phyloP scores from a whole-genome alignment of 2,797 vertebrate genomes.

The Squalus acanthias region DNA sequence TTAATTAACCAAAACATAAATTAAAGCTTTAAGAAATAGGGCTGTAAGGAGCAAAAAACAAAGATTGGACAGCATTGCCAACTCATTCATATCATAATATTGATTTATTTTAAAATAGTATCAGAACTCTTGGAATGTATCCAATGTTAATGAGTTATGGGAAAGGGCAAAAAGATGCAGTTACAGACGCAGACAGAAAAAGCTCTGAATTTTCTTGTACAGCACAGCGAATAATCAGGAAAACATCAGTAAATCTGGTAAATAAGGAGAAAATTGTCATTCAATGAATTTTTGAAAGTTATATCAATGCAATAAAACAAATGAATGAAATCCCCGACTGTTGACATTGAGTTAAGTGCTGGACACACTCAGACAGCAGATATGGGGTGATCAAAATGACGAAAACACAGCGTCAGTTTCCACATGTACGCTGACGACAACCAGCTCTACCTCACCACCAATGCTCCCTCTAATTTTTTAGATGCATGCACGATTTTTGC shows the following conservation, averaged over 20 bases:
- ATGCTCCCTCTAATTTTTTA: too few species aligned
- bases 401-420: not conserved
- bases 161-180: slow-evolving; percentile 43
- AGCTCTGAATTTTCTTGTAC: not conserved
- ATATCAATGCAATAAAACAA: not conserved
- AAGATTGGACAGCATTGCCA: not conserved
- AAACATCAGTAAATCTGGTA: not conserved
- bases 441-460: not conserved
- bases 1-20: slow-evolving; percentile 14
- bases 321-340: not conserved
- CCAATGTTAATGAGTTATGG: slow-evolving; percentile 42
- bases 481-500: too few species aligned
- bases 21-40: not conserved
- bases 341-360: not conserved
- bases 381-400: not conserved
- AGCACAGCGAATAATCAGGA: not conserved
- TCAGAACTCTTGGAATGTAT: slow-evolving; percentile 41
- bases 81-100: not conserved
- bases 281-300: not conserved
- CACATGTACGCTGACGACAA: not conserved
- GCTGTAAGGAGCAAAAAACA: not conserved
- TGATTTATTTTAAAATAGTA: slow-evolving; percentile 39
- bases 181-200: slow-evolving; percentile 43
- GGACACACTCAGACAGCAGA: not conserved
- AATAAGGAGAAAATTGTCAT: not conserved